Base-by-base conservation (phyloP, 2,113 vertebrate species). In the Heterotilapia buettikoferi region DNA sequence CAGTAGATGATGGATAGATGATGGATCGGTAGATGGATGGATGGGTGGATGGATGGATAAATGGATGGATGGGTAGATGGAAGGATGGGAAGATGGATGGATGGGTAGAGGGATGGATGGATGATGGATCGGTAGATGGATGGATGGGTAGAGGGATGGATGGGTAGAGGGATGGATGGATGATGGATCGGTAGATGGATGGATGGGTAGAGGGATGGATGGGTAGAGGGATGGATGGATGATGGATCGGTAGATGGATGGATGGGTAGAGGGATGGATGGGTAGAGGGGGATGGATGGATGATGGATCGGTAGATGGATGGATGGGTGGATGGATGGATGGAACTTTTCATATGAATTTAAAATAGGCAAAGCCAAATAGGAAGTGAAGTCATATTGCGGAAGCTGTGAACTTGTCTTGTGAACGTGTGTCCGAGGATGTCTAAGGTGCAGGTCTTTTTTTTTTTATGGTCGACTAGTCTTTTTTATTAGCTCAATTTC, bases 191-290 rank as follows among this genome's bases (percentile, higher is more conserved):
- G 5, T 31, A 2, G 29, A 31, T 31, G 29, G 29, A 31, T 31
- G 29, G 29, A 31, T 31, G 29, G 29, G 2, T 31, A n/a, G n/a
- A n/a, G n/a, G 29, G 29, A n/a, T n/a, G 29, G 5, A 29, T 29
- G 29, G 26, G 26, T 26, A 6, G 9, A 38, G n/a, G n/a, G 38
- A 40, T 40, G 2, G 38, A 38, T 38, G 1, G 36, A 4, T 38
- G 4, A 38, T 38, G 4, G 38, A 10, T 40, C 2, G 9, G 2
- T 45, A 2, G 7, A 19, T 19, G 7, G 7, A 19, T n/a, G 9
- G 3, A 2, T 19, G 5, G 36, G 0, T 38, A 1, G 36, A 1
- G 12, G 2, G 12, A 13, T 43, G 12, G 40, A 5, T n/a, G 9
- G 47, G 1, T 14, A 6, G 3, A 19, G 7, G 14, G 1, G 47